Base-by-base conservation (phyloP, 2,113 vertebrate species). In the Nymphicus hollandicus region DNA sequence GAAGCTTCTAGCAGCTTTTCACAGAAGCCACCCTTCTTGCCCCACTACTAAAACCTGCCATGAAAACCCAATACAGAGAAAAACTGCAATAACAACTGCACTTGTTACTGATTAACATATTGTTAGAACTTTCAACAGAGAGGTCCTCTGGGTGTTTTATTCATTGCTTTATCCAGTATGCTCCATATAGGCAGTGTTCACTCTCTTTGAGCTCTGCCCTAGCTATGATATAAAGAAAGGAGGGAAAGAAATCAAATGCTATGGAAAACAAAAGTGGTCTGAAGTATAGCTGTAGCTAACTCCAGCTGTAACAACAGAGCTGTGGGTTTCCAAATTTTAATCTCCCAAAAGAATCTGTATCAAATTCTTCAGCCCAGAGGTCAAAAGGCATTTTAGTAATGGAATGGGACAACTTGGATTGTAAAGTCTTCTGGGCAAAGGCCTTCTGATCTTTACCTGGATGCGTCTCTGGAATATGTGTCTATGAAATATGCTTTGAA, bases 281-380 rank as follows among this genome's bases (percentile, higher is more conserved):
- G 68, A 85, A 85, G 58, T 25, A 68, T 44, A 89, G 53, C 86
- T 77, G 29, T 86, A 96, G 93, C 90, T 71, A 92, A 49, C 81
- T 96, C 89, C 94, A 95, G 96, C 95, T 96, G 95, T 94, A 96
- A 94, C 86, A 94, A 96, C 93, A 95, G 79, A 35, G 53, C 46
- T 78, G 81, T 77, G n/a, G 66, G 27, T 91, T 97, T 96, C 93
- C 83, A 94, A 93, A 92, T 92, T 96, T 93, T 95, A 94, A 93
- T 96, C 86, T 93, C 73, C 61, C 52, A 6, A 39, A 94, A 90
- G 80, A 88, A 94, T 96, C 86, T 95, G 61, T 93, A 94, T 96
- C 56, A 61, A 92, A 92, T 95, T 96, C 47, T 97, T 95, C 70
- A 94, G 56, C 61, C 56, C 22, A 60, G 50, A 43, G 86, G 89